These are phyloP conservation scores for Tragelaphus eurycerus DNA, from an alignment of 2,797 vertebrate species.

Conservation along the genomic window DNA sequence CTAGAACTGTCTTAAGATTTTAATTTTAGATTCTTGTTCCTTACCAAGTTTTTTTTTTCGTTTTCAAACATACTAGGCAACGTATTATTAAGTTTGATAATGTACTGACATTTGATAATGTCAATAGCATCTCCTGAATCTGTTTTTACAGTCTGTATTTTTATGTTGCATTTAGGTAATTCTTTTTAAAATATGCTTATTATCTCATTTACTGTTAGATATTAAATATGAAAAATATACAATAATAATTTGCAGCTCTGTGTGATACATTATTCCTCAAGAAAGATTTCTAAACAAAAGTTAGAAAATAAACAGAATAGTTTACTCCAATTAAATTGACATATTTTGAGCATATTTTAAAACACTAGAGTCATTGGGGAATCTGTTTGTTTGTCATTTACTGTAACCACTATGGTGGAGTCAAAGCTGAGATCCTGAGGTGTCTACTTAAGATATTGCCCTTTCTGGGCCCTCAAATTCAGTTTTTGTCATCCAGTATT, in stretches of 20 bases:
- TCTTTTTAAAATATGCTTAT: neutral
- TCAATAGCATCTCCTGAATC: neutral
- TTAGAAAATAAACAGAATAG: neutral
- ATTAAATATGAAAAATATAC: too few species aligned
- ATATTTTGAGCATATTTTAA: neutral
- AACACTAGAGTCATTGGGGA: neutral
- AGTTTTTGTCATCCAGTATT: neutral
- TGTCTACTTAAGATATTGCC: neutral
- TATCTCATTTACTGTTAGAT: neutral
- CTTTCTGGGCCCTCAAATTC: neutral
- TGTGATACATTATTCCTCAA: neutral
- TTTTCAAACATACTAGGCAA: neutral
- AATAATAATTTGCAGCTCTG: neutral
- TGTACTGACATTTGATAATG: neutral
- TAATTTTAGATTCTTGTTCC: neutral
- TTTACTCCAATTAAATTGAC: neutral
- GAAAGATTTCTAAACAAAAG: neutral
- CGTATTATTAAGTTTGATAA: neutral
- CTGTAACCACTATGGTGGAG: neutral
- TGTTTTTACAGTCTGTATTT: neutral
- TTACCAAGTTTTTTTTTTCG: neutral
- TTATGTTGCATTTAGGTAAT: neutral
- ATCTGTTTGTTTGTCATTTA: neutral
- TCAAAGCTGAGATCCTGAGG: neutral
- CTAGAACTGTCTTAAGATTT: neutral